phyloP scores from a whole-genome alignment of 2,888 invertebrate genomes.

The Plemyria rubiginata region DNA sequence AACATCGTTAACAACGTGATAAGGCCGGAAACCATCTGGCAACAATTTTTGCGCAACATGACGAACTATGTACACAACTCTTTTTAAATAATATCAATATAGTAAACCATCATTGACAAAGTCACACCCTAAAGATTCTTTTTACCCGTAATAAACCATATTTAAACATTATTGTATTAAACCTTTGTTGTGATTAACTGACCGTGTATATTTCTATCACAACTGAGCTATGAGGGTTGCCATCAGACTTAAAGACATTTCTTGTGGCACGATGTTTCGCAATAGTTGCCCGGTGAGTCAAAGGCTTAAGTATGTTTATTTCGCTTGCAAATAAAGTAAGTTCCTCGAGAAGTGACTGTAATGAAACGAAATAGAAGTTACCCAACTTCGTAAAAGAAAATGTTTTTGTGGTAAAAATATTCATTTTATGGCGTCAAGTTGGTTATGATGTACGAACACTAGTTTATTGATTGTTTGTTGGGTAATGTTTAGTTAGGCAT shows the following conservation, averaged over 20 bases:
- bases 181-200: no score
- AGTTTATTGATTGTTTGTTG: constrained; percentile 1
- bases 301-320: constrained; percentile 38
- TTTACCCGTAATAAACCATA: no score
- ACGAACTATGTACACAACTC: no score
- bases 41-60: neutral
- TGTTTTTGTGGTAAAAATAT: constrained; percentile 25
- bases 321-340: constrained; percentile 48
- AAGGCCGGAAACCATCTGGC: constrained; percentile 19
- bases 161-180: no score
- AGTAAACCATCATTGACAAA: no score
- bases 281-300: neutral
- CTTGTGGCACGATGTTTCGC: neutral
- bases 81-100: no score
- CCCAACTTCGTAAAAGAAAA: constrained; percentile 31
- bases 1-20: constrained; percentile 54
- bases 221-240: no score
- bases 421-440: constrained; percentile 18
- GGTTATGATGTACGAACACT: constrained; percentile 8
- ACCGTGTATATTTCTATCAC: no score
- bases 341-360: constrained; percentile 43
- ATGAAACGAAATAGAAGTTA: constrained; percentile 31
- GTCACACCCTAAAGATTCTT: no score
- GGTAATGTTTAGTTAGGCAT: no score
- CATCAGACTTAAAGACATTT: no score